Conservation (phyloP, 2,888 invertebrate genomes). For the Lasioglossum marginatum region DNA sequence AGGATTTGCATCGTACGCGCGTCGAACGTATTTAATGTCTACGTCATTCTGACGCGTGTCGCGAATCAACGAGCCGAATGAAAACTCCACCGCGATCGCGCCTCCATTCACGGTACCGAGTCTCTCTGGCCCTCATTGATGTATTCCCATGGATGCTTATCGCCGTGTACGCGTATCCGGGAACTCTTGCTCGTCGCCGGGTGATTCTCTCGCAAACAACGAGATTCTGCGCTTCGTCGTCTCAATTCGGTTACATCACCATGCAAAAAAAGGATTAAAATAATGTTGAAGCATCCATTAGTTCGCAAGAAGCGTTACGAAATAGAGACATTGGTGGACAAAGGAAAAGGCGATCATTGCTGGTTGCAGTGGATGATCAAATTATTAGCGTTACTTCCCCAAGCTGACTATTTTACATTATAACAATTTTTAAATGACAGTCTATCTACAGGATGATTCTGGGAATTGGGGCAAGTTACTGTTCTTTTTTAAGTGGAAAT, state of each 20-base stretch:
- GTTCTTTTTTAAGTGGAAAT: no score
- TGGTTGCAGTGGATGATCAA: no score
- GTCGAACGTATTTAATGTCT: conserved; percentile 63
- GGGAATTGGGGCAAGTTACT: no score
- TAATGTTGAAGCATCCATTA: no score
- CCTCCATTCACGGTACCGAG: conserved; percentile 58
- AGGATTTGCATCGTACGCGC: conserved; percentile 65
- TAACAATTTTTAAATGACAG: no score
- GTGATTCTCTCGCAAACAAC: background rate
- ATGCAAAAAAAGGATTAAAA: background rate
- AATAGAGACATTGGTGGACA: no score
- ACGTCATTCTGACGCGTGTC: conserved; percentile 65
- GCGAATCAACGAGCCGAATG: conserved; percentile 61
- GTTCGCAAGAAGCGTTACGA: no score
- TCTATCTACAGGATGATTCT: no score
- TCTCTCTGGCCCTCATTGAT: conserved; percentile 52
- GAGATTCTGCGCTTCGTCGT: no score
- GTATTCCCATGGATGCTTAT: conserved; percentile 55
- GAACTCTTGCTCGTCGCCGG: conserved; percentile 32
- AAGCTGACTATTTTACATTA: no score
- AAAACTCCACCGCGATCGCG: conserved; percentile 44
- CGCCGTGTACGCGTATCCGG: conserved; percentile 33
- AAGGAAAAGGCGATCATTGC: no score
- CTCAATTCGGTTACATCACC: background rate
- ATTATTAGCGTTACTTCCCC: no score